Evolutionary conservation across 2,113 vertebrate genomes (phyloP).

Genomic region (Salvator merianae): DNA sequence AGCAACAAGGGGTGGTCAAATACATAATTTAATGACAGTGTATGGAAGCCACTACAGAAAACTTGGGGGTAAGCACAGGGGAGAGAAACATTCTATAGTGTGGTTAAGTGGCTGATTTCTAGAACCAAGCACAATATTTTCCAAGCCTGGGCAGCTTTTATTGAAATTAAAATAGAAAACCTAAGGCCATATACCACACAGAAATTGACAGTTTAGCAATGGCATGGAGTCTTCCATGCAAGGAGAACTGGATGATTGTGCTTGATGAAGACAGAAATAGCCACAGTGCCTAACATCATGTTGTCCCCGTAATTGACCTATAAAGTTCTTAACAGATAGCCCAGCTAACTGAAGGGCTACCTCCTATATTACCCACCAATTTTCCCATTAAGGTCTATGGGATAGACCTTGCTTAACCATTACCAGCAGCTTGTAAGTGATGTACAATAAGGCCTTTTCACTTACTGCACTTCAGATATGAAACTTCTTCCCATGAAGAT

Average conservation of each 20-base stretch:
- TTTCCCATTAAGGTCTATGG: too few species aligned
- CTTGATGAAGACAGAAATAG: conserved; percentile 63
- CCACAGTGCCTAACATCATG: conserved; percentile 35
- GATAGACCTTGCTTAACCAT: too few species aligned
- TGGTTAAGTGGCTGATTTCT: conserved; percentile 69
- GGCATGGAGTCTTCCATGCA: conserved; percentile 50
- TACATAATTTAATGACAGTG: conserved; percentile 74
- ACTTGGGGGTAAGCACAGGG: conserved; percentile 47
- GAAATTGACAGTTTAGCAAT: conserved; percentile 60
- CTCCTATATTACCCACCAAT: too few species aligned
- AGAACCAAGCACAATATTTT: conserved; percentile 71
- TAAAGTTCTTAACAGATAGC: too few species aligned
- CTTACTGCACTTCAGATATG: too few species aligned
- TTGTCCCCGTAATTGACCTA: background rate
- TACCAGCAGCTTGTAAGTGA: too few species aligned
- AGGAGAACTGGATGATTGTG: conserved; percentile 56
- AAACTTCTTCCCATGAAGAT: too few species aligned
- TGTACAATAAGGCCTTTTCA: too few species aligned
- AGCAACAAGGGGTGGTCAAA: conserved; percentile 73
- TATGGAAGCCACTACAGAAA: conserved; percentile 78
- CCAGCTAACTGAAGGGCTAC: too few species aligned
- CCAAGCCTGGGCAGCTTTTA: conserved; percentile 71
- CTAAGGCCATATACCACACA: conserved; percentile 66
- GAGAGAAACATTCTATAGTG: conserved; percentile 72
- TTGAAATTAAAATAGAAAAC: conserved; percentile 78